Conservation (phyloP, 2,113 vertebrate genomes). For the Pandion haliaetus region DNA sequence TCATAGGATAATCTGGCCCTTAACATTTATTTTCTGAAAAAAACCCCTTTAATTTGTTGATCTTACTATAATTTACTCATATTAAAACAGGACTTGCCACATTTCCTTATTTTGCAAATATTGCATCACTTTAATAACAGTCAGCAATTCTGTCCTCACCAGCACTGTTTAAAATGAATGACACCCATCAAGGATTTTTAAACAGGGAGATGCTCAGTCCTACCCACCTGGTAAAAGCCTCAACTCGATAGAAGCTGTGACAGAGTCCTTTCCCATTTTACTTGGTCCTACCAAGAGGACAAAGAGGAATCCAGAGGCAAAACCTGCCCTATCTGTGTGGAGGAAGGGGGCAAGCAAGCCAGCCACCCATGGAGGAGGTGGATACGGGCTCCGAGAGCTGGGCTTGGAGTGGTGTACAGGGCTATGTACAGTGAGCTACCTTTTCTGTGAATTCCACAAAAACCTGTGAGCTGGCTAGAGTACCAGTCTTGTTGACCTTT, state of each 20-base stretch:
- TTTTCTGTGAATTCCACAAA: not conserved
- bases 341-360: not conserved
- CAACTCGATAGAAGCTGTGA: not conserved
- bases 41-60: not conserved
- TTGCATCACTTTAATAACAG: not conserved
- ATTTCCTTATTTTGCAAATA: not conserved
- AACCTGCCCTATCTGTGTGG: fast-evolving
- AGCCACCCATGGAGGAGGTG: not conserved
- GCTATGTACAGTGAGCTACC: not conserved
- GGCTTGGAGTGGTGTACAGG: not conserved
- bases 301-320: not conserved
- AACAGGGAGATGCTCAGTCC: not conserved
- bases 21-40: not conserved
- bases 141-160: not conserved
- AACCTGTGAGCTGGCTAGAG: not conserved
- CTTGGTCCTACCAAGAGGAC: not conserved
- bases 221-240: not conserved
- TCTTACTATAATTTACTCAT: not conserved
- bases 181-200: not conserved
- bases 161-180: not conserved
- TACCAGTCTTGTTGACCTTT: not conserved
- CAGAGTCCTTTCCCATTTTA: not conserved
- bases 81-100: not conserved
- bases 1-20: not conserved
- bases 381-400: fast-evolving